Conservation (phyloP, 2,888 invertebrate genomes). For the Melanargia galathea region DNA sequence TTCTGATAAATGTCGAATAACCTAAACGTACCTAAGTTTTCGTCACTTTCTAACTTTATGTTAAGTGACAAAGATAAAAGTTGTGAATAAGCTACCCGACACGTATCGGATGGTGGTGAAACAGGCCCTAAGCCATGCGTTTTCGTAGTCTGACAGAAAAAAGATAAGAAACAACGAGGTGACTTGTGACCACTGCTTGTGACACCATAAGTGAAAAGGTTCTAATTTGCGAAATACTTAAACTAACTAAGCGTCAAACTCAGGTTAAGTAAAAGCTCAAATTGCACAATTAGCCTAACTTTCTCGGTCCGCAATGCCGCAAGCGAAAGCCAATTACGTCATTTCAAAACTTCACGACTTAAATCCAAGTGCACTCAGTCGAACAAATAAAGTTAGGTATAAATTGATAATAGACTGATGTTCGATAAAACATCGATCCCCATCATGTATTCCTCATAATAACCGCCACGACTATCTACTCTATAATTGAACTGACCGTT, state of each 20-base stretch:
- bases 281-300: conserved; percentile 8
- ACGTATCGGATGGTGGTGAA: too few relatives aligned
- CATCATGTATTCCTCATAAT: not conserved
- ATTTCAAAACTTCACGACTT: conserved; percentile 2
- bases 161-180: not conserved
- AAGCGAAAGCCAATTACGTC: conserved; percentile 18
- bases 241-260: not conserved
- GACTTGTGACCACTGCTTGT: too few relatives aligned
- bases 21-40: too few relatives aligned
- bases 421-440: not conserved
- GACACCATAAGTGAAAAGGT: not conserved
- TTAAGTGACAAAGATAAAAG: too few relatives aligned
- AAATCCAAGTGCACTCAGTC: not conserved
- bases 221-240: not conserved
- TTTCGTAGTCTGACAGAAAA: too few relatives aligned
- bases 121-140: too few relatives aligned
- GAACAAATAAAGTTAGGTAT: not conserved
- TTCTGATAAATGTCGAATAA: too few relatives aligned
- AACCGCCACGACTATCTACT: not conserved
- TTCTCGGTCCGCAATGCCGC: conserved; percentile 12
- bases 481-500: conserved; percentile 16
- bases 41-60: too few relatives aligned
- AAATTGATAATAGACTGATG: not conserved
- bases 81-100: too few relatives aligned
- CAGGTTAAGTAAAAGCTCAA: conserved; percentile 6